Base-by-base conservation (phyloP, 2,888 invertebrate species). In the Podotricha telesiphe region DNA sequence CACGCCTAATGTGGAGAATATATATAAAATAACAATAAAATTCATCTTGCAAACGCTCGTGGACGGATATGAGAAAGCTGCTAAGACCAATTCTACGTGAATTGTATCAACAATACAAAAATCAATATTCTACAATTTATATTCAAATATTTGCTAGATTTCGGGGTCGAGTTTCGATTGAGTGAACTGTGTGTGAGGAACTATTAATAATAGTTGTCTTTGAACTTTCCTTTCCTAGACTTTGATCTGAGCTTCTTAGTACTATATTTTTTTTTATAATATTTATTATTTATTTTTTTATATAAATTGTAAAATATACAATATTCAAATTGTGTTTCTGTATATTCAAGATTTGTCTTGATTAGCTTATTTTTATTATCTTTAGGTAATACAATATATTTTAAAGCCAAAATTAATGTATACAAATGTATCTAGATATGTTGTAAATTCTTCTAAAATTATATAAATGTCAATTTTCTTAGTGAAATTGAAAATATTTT, bases 1-100 rank as follows among this genome's bases (percentile, higher is more conserved):
- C 93, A 97, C 98, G 61, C 96, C 97, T 73, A 97, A 98, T 89
- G 97, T 98, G 75, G 97, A 97, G 84, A 96, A 95, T 80, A 97
- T 98, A 80, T 98, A 98, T 94, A 96, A 96, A 91, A 95, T 97
- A 79, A 97, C 97, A 75, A 98, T 98, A 84, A 96, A 97, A 86
- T 97, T 98, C 87, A 97, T 98, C 77, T 94, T 98, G 84, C 96
- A 97, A 86, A 97, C 97, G 20, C 94, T 98, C 78, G 94, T 97
- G 77, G 95, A 95, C 78, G 98, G 98, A 67, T 97, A 94, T 88
- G 95, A 97, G 79, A 89, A 88, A 65, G 89, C 86, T 37, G 63
- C 71, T 73, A 84, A 81, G 64, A 73, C 82, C 0, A 82, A 82
- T 68, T 78, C 82, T 4, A 86, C 88, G 87, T 88, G 76, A 76